phyloP scores from a whole-genome alignment of 2,113 vertebrate genomes.

The Monarcha castaneiventris region DNA sequence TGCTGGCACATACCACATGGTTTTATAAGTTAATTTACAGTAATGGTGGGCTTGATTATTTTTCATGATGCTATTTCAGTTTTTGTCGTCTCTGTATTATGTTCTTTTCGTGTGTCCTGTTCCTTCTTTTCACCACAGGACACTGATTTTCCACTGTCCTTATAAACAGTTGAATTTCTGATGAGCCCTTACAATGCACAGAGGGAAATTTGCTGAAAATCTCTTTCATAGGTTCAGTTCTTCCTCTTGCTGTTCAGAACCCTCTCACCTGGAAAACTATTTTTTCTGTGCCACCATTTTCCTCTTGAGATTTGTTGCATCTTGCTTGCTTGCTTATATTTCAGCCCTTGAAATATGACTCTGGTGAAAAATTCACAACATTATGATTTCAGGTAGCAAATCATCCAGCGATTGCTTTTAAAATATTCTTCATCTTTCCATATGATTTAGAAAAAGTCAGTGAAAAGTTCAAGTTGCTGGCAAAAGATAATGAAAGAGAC shows the following conservation, averaged over 20 bases:
- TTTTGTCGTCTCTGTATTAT: neutral
- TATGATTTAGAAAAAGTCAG: neutral
- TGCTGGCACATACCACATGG: rapidly evolving
- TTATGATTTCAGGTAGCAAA: neutral
- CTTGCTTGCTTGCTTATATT: neutral
- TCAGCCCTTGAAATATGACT: neutral
- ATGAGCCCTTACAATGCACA: neutral
- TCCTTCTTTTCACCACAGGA: neutral
- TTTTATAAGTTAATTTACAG: neutral
- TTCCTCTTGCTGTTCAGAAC: neutral
- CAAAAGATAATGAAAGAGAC: neutral
- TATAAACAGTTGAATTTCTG: neutral
- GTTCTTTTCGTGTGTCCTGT: neutral
- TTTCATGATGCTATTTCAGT: neutral
- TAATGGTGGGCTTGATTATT: neutral
- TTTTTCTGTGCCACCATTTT: neutral
- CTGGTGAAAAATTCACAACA: neutral
- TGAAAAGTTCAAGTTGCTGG: neutral
- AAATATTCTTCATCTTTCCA: neutral
- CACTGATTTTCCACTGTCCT: neutral
- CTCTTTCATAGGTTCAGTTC: neutral
- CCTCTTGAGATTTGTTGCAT: neutral
- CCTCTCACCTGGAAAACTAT: neutral
- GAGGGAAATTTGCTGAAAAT: neutral
- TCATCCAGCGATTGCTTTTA: neutral